These are phyloP conservation scores for Hemicordylus capensis DNA, from an alignment of 2,113 vertebrate genomes.

Conservation along the genomic window DNA sequence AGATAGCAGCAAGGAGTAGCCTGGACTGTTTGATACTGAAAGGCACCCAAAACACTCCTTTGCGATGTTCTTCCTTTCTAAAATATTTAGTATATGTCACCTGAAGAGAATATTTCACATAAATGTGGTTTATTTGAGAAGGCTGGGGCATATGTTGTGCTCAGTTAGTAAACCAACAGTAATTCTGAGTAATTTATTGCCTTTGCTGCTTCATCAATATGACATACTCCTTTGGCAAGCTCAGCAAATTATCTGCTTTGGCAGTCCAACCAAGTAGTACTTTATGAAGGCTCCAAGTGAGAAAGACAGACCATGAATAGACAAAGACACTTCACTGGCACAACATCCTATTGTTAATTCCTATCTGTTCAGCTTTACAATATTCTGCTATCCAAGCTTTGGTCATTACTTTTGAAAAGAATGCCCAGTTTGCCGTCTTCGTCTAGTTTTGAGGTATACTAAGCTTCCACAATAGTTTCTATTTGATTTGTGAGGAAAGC, in stretches of 20 bases:
- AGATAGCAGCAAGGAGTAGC: no score
- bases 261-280: background rate
- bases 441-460: background rate
- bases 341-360: background rate
- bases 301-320: background rate
- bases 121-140: background rate
- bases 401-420: background rate
- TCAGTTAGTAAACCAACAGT: background rate
- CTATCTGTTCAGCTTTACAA: background rate
- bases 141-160: background rate
- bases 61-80: no score
- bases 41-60: no score
- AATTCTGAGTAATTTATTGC: constrained; percentile 3
- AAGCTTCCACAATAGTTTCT: background rate
- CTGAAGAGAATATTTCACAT: no score
- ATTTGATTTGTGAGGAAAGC: no score
- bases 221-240: background rate
- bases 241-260: background rate
- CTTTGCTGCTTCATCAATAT: background rate
- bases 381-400: background rate
- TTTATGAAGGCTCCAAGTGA: background rate
- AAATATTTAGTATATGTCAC: no score
- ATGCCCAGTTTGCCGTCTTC: background rate
- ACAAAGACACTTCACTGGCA: background rate
- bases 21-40: no score